These are phyloP conservation scores for Trachurus trachurus DNA, from an alignment of 2,797 vertebrate genomes.

Conservation along the genomic window DNA sequence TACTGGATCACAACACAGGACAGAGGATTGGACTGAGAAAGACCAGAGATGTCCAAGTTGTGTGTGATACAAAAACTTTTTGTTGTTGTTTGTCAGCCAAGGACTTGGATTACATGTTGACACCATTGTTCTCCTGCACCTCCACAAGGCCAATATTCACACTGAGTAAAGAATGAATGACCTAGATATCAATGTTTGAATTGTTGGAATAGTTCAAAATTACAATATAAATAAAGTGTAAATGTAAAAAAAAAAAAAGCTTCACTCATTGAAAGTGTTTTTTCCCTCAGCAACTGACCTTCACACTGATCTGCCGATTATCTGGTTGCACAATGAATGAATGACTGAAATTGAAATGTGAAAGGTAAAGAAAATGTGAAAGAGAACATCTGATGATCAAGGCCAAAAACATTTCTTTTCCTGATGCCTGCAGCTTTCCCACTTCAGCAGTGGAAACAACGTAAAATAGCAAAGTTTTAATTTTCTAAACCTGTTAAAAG, in stretches of 20 bases:
- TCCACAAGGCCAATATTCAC: neutral
- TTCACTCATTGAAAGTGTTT: neutral
- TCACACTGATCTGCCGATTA: neutral
- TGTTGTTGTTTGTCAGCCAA: neutral
- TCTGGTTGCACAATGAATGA: neutral
- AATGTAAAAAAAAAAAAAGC: neutral
- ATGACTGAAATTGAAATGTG: neutral
- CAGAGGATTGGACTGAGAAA: constrained; percentile 7
- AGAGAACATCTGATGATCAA: neutral
- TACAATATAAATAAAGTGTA: constrained; percentile 51
- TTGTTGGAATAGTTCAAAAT: constrained; percentile 9
- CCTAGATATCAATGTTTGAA: constrained; percentile 1
- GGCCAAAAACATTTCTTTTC: neutral
- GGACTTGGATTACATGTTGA: constrained; percentile 7
- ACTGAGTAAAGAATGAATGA: neutral
- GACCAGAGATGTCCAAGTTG: neutral
- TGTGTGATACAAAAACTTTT: neutral
- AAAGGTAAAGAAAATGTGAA: neutral
- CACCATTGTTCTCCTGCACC: neutral
- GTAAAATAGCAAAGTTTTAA: too few relatives aligned
- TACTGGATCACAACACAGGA: neutral
- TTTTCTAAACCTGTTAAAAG: too few relatives aligned
- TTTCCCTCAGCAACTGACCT: neutral
- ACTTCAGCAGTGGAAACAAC: too few relatives aligned
- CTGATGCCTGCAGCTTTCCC: neutral